phyloP scores from a whole-genome alignment of 2,888 invertebrate species.

The Asteroscopus sphinx region DNA sequence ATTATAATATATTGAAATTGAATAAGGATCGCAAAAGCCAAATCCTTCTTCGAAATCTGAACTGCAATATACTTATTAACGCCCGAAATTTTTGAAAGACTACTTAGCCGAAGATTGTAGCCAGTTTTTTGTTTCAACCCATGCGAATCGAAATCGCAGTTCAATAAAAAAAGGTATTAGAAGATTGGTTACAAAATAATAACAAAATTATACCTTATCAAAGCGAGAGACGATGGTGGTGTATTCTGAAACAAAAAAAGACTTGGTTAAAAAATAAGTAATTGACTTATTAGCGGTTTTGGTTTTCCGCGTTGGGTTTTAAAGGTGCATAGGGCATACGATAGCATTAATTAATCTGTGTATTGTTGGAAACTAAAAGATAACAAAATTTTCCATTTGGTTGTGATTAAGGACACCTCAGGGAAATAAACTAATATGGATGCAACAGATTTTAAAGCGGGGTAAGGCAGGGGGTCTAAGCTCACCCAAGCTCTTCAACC shows the following conservation, averaged over 20 bases:
- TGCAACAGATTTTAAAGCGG: no score
- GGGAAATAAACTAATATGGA: no score
- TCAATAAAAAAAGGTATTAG: conserved; percentile 47
- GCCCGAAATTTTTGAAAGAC: neutral
- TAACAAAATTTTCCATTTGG: no score
- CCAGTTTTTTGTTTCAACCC: conserved; percentile 27
- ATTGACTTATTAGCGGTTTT: conserved; percentile 34
- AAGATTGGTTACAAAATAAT: conserved; percentile 44
- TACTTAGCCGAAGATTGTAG: conserved; percentile 13
- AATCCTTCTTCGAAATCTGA: neutral
- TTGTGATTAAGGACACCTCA: no score
- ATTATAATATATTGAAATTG: no score
- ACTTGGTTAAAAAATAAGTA: conserved; percentile 41
- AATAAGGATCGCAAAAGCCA: neutral
- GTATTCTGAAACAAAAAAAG: conserved; percentile 54
- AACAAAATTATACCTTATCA: conserved; percentile 56
- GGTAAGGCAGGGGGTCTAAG: no score
- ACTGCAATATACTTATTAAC: conserved; percentile 24
- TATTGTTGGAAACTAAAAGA: no score
- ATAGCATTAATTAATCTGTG: no score
- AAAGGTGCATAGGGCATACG: neutral
- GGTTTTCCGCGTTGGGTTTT: conserved; percentile 19
- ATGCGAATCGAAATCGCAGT: conserved; percentile 34
- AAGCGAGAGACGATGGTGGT: conserved; percentile 24
- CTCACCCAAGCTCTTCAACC: no score